Percentiles rank a stretch among this genome's conserved stretches.
These are phyloP conservation scores for Lasiurus borealis DNA, from an alignment of 2,113 vertebrate genomes.

Conservation along the genomic window DNA sequence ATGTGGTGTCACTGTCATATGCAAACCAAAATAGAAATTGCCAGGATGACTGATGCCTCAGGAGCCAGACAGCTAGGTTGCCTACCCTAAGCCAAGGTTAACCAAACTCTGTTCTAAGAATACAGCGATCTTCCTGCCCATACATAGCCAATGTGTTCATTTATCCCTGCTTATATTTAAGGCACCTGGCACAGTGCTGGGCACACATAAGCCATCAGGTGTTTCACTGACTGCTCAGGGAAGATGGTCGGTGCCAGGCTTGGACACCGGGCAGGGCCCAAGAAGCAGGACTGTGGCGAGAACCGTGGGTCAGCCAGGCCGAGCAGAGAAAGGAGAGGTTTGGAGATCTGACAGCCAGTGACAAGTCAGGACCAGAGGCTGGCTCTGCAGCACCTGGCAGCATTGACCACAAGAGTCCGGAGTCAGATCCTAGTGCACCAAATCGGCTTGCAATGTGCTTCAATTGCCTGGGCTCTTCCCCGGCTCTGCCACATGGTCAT, in stretches of 20 bases:
- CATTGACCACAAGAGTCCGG: neutral
- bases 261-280: neutral
- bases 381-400: neutral
- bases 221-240: too few relatives aligned
- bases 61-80: neutral
- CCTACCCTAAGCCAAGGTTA: neutral
- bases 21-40: neutral
- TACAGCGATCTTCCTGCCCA: accelerated
- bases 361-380: too few relatives aligned
- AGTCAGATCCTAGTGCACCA: neutral
- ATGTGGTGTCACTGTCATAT: neutral
- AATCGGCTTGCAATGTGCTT: neutral
- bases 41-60: neutral
- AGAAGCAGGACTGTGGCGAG: neutral
- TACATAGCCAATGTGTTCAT: accelerated
- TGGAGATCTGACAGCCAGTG: neutral
- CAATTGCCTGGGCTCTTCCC: neutral
- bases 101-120: neutral
- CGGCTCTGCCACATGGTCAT: neutral
- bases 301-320: neutral
- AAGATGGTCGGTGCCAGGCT: neutral
- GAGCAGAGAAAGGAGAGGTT: too few relatives aligned
- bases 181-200: neutral
- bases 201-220: neutral
- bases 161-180: too few relatives aligned